A percentile compares a stretch with the other conserved stretches of the same genome.
These are phyloP conservation scores for Hyposoter dolosus DNA, from an alignment of 2,888 invertebrate genomes.

Conservation along the genomic window DNA sequence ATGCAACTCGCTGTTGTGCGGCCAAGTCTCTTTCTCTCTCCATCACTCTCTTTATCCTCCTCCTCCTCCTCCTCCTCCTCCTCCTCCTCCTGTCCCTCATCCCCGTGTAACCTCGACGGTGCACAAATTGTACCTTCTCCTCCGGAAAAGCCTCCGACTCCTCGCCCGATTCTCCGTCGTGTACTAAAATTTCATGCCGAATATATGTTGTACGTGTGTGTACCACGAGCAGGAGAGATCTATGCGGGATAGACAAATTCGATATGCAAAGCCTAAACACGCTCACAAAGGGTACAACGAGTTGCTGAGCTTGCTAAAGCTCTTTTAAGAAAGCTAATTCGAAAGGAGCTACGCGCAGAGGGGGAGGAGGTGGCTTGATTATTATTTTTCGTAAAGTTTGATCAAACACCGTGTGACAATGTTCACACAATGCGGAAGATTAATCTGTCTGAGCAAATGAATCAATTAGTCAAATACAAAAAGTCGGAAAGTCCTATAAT, in stretches of 20 bases:
- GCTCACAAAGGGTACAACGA: slow-evolving; percentile 13
- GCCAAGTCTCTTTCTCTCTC: slow-evolving; percentile 57
- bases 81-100: slow-evolving; percentile 5
- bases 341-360: not conserved
- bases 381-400: not conserved
- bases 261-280: slow-evolving; percentile 39
- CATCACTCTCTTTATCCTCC: slow-evolving; percentile 36
- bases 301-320: slow-evolving; percentile 4
- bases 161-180: slow-evolving; percentile 11
- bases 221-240: not conserved
- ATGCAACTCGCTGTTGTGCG: slow-evolving; percentile 71
- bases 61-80: not conserved
- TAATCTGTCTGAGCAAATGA: not conserved
- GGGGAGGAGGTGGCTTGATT: not conserved
- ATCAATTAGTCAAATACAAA: not conserved
- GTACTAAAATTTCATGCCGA: slow-evolving; percentile 36
- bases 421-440: not conserved
- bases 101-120: slow-evolving; percentile 22
- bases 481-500: not conserved
- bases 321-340: not conserved
- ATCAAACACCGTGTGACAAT: not conserved
- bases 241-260: slow-evolving; percentile 35
- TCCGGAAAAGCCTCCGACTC: slow-evolving; percentile 34
- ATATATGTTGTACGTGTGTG: slow-evolving; percentile 1
- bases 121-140: slow-evolving; percentile 50